Evolutionary conservation across 2,113 vertebrate genomes (phyloP), one percentile per base, ranked within the genome.

Genomic region (Apistogramma diplotaenia): DNA sequence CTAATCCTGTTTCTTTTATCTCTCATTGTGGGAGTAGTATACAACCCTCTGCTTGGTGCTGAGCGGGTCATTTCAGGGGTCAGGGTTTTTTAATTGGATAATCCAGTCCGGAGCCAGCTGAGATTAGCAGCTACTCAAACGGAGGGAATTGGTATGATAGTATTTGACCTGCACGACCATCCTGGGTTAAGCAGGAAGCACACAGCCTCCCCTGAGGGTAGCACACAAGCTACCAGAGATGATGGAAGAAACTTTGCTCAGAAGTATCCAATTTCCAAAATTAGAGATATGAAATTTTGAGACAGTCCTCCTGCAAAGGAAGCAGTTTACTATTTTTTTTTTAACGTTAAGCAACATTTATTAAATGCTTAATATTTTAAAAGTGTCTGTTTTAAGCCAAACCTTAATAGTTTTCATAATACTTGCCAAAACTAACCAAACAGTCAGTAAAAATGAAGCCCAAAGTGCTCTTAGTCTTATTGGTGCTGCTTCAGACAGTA

Each of bases 11-110:
- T 77, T 7, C 19, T 60, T 86, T 85, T 81, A 82, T 87, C 75
- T 74, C 15, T 78, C 8, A 2, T 27, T 9, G 54, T 51, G 27
- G 37, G 74, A 65, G 75, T 81, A 18, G 9, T 31, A 29, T 88
- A 70, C 74, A 74, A 33, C 27, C 62, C 62, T 70, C 67, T 76
- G 62, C 35, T 65, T 23, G 25, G 35, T 80, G 81, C 79, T 75
- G 83, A 77, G 59, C 59, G 72, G 86, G 79, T 87, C 79, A 65
- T 79, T 89, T 79, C 31, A 86, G 46, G 74, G 89, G 78, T 89
- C 88, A 79, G 49, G 16, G 33, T 74, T 90, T 87, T 86, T 91
- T 88, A 93, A 92, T 89, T 88, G 83, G 85, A 90, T 91, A 85
- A 92, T 92, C 87, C 83, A 87, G 75, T 94, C 77, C 89, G 9